Evolutionary conservation across 2,113 vertebrate genomes (phyloP).

Genomic region (Gopherus flavomarginatus): DNA sequence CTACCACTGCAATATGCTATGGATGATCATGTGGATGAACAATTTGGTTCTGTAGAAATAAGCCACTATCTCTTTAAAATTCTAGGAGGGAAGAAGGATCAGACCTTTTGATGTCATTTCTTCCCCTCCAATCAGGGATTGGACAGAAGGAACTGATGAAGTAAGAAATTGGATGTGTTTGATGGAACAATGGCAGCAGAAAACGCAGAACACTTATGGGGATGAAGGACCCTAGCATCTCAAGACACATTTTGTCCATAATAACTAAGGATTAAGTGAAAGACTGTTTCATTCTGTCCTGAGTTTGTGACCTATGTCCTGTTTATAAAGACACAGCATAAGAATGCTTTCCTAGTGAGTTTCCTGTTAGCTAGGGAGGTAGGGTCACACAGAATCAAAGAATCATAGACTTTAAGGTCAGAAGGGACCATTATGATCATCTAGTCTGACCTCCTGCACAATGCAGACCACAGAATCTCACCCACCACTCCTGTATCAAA

Average conservation of each 20-base stretch:
- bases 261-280: conserved; percentile 25
- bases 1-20: neutral
- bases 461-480: too few relatives aligned
- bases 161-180: neutral
- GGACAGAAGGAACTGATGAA: neutral
- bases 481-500: too few relatives aligned
- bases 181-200: neutral
- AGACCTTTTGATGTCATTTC: neutral
- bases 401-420: too few relatives aligned
- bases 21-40: neutral
- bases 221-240: neutral
- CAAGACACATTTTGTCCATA: neutral
- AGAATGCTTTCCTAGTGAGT: neutral
- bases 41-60: neutral
- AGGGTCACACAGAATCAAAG: neutral
- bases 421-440: too few relatives aligned
- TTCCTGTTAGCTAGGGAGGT: neutral
- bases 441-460: too few relatives aligned
- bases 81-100: neutral
- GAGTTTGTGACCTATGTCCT: neutral
- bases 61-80: neutral
- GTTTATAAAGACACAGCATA: neutral
- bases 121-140: neutral
- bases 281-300: conserved; percentile 7
- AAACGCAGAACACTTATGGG: neutral